Evolutionary conservation across 2,888 invertebrate species (phyloP).

Genomic region (Plutella xylostella): DNA sequence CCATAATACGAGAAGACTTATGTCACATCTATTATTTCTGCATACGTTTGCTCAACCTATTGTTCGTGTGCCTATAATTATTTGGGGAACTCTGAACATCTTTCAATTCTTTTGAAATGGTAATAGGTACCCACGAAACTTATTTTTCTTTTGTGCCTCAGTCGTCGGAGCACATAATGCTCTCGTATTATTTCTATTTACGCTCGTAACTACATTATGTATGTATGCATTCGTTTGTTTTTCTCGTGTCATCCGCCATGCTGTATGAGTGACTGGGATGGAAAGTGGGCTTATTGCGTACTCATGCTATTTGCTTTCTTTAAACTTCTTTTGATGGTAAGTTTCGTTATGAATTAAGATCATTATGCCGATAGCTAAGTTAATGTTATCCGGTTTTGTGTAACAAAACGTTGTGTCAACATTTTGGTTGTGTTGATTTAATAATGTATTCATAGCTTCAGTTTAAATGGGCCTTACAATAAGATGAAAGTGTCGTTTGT

Average conservation of each 20-base stretch:
- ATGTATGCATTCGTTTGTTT: slow-evolving; percentile 3
- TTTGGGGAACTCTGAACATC: neutral
- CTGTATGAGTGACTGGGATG: neutral
- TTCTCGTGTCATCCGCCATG: slow-evolving; percentile 4
- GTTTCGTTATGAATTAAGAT: too few relatives aligned
- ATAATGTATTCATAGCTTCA: too few relatives aligned
- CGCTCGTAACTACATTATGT: slow-evolving; percentile 4
- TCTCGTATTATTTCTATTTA: slow-evolving; percentile 5
- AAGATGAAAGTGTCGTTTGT: too few relatives aligned
- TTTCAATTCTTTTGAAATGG: neutral
- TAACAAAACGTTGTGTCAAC: too few relatives aligned
- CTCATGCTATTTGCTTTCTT: too few relatives aligned
- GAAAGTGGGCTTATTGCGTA: neutral
- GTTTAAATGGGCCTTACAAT: too few relatives aligned
- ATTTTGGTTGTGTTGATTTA: too few relatives aligned
- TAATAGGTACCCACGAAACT: neutral
- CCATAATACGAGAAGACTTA: too few relatives aligned
- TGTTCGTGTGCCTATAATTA: neutral
- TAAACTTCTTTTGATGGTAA: too few relatives aligned
- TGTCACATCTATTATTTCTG: slow-evolving; percentile 1
- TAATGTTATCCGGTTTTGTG: too few relatives aligned
- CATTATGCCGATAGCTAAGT: too few relatives aligned
- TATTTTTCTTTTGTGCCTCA: slow-evolving; percentile 3
- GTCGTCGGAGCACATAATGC: slow-evolving; percentile 5
- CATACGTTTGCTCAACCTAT: neutral